Percentiles rank a stretch among this genome's conserved stretches.
phyloP scores from a whole-genome alignment of 2,888 invertebrate species.

The Notodonta dromedarius region DNA sequence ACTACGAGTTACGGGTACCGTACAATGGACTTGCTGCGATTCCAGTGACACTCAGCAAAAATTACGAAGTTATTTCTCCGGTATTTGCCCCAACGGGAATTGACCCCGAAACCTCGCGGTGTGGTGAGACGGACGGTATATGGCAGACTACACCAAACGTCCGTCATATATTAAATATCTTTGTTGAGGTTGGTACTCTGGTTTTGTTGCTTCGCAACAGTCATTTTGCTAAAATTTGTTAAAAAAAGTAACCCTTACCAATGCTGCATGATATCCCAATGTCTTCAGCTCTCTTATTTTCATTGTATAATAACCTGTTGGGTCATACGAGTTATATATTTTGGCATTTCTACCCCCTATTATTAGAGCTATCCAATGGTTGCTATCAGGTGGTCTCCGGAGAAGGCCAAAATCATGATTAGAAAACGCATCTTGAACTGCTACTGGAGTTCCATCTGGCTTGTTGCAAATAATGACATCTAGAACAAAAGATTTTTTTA shows the following conservation, averaged over 20 bases:
- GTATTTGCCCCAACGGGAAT: no score
- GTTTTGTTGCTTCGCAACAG: no score
- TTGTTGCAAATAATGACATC: slow-evolving; percentile 86
- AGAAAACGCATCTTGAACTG: slow-evolving; percentile 74
- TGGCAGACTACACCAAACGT: no score
- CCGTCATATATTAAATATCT: no score
- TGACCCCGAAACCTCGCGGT: no score
- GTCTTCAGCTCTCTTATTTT: slow-evolving; percentile 86
- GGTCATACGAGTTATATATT: slow-evolving; percentile 72
- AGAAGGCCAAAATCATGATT: slow-evolving; percentile 77
- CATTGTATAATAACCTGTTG: slow-evolving; percentile 84
- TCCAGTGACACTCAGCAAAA: no score
- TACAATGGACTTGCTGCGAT: no score
- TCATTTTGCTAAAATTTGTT: no score
- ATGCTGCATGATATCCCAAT: slow-evolving; percentile 84
- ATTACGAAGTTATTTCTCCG: no score
- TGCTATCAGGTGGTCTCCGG: slow-evolving; percentile 56
- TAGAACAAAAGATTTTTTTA: slow-evolving; percentile 44
- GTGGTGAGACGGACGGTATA: no score
- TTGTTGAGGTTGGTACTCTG: no score
- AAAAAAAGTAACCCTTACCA: slow-evolving; percentile 68
- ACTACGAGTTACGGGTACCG: no score
- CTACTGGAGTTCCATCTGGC: slow-evolving; percentile 71
- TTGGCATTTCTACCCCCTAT: slow-evolving; percentile 86
- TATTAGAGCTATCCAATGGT: slow-evolving; percentile 84